Evolutionary conservation across 2,888 invertebrate genomes (phyloP).

Genomic region (Megalurothrips usitatus): DNA sequence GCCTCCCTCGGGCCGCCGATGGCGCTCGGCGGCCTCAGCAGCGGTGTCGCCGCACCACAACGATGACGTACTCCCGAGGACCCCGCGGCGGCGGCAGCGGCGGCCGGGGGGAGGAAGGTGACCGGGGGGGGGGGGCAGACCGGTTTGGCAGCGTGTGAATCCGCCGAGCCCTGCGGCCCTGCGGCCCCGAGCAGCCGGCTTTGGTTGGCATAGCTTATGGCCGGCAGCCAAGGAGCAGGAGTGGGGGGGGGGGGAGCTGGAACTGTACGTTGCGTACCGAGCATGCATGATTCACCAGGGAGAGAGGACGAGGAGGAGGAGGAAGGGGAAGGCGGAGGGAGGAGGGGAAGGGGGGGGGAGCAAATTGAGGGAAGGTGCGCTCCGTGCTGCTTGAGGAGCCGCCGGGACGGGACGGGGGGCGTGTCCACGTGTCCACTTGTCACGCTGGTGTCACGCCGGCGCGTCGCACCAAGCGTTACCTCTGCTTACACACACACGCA

Average conservation of each 20-base stretch:
- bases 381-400: neutral
- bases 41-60: neutral
- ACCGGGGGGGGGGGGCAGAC: neutral
- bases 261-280: neutral
- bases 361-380: constrained; percentile 1
- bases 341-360: neutral
- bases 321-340: neutral
- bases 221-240: neutral
- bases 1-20: neutral
- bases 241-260: constrained; percentile 7
- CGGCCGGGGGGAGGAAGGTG: too few relatives aligned
- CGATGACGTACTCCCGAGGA: too few relatives aligned
- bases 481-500: neutral
- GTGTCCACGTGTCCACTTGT: constrained; percentile 11
- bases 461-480: neutral
- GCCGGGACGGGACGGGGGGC: neutral
- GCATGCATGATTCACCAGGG: neutral
- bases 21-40: neutral
- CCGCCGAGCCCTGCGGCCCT: neutral
- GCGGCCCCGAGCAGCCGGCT: neutral
- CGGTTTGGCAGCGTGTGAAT: constrained; percentile 11
- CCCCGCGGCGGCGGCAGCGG: too few relatives aligned
- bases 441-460: neutral
- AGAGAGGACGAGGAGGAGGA: neutral
- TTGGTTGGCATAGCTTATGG: constrained; percentile 4